Evolutionary conservation across 2,797 vertebrate species (phyloP).

Genomic region (Oreonectes daqikongensis): DNA sequence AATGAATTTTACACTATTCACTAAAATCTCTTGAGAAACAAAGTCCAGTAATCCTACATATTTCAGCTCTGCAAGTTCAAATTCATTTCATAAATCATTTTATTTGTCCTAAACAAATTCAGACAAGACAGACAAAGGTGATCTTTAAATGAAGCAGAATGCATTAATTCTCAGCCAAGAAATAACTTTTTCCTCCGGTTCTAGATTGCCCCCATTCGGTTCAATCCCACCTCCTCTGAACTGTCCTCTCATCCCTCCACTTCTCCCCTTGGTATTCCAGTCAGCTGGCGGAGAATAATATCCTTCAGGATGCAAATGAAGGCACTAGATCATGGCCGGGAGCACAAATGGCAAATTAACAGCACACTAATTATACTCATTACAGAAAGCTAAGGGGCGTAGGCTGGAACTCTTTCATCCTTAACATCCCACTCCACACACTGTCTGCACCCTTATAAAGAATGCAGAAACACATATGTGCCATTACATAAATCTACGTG

Average conservation of each 20-base stretch:
- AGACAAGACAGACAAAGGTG: not conserved
- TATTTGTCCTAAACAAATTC: not conserved
- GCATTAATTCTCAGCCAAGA: not conserved
- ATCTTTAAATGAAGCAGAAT: not conserved
- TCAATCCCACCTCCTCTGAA: slow-evolving; percentile 29
- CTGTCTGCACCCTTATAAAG: slow-evolving; percentile 10
- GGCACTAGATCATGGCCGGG: slow-evolving; percentile 56
- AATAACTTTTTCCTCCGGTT: slow-evolving; percentile 12
- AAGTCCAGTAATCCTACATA: too few relatives aligned
- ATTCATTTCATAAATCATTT: too few relatives aligned
- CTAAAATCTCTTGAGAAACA: too few relatives aligned
- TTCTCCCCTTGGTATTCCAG: slow-evolving; percentile 48
- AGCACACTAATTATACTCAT: slow-evolving; percentile 61
- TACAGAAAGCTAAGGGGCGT: slow-evolving; percentile 55
- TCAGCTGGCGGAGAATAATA: slow-evolving; percentile 41
- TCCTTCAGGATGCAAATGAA: slow-evolving; percentile 54
- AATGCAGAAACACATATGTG: slow-evolving; percentile 41
- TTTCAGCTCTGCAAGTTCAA: not conserved
- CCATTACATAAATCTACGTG: slow-evolving; percentile 13
- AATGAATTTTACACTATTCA: too few relatives aligned
- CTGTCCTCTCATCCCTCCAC: slow-evolving; percentile 19
- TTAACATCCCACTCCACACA: slow-evolving; percentile 49
- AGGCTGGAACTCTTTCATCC: slow-evolving; percentile 54
- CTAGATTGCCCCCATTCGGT: slow-evolving; percentile 22
- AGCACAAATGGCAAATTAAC: slow-evolving; percentile 62